These are phyloP conservation scores for Pollenia griseotomentosa DNA, from an alignment of 2,888 invertebrate genomes.

Conservation along the genomic window DNA sequence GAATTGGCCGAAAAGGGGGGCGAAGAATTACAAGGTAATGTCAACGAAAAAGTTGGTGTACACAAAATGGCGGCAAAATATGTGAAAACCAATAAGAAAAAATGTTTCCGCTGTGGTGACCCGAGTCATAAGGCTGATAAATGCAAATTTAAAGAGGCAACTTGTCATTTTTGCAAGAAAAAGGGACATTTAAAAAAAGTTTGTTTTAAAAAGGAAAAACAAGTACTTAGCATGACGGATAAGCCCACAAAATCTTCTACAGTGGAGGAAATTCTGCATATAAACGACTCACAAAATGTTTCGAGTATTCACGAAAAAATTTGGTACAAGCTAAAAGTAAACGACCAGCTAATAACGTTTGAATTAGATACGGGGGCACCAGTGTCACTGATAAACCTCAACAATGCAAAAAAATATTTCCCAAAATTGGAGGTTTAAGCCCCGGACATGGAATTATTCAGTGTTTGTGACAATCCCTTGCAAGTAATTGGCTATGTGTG, in stretches of 20 bases:
- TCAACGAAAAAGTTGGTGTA: neutral
- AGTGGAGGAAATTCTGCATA: too few relatives aligned
- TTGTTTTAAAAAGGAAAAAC: slow-evolving; percentile 30
- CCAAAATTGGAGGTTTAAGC: slow-evolving; percentile 45
- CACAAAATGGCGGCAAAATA: slow-evolving; percentile 14
- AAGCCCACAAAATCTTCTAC: too few relatives aligned
- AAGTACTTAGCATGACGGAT: too few relatives aligned
- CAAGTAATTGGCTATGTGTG: slow-evolving; percentile 41
- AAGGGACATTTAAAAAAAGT: slow-evolving; percentile 40
- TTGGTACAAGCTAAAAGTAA: slow-evolving; percentile 14
- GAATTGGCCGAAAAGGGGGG: slow-evolving; percentile 28
- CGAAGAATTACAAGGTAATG: slow-evolving; percentile 6
- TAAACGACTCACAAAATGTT: too few relatives aligned
- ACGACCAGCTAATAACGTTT: slow-evolving; percentile 40
- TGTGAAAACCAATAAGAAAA: slow-evolving; percentile 5
- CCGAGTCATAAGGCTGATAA: slow-evolving; percentile 37
- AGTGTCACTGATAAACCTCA: slow-evolving; percentile 40
- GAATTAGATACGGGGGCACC: slow-evolving; percentile 59
- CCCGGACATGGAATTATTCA: slow-evolving; percentile 23
- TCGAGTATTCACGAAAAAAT: too few relatives aligned
- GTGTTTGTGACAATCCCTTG: slow-evolving; percentile 22
- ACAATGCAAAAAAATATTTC: slow-evolving; percentile 39
- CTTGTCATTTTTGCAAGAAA: slow-evolving; percentile 58
- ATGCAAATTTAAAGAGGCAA: slow-evolving; percentile 38
- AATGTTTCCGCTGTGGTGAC: slow-evolving; percentile 62